Evolutionary conservation across 1,140 invertebrate genomes (phyloP), one percentile per base, ranked within the genome.

Genomic region (Lethrus apterus): DNA sequence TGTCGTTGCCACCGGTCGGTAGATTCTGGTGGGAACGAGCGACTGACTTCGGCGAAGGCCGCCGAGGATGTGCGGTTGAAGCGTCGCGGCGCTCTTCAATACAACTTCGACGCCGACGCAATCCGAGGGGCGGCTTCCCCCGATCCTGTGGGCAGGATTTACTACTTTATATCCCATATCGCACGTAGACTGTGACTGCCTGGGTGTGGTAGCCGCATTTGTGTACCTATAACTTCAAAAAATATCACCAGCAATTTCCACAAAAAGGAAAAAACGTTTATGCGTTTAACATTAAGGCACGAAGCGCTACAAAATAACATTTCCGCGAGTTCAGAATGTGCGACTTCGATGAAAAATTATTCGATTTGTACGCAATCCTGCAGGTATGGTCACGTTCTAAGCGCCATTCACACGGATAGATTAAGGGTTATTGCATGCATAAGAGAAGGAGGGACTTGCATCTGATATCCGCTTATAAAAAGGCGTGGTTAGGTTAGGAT

Each of bases 111-210:
- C 62, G 62, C 58, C 60, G 59, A 62, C 60, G 62, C 61, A 63
- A 44, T 56, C 33, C 38, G 49, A 48, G 50, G 61, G 55, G 59
- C 56, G 58, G 58, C 58, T 53, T 60, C 55, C 54, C 56, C 42
- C 49, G 44, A 51, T 53, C 33, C 55, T 58, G 63, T 64, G 64
- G 64, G 64, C 61, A 59, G 64, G 64, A 66, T 65, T 63, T 62
- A 50, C 44, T 50, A 30, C 52, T 63, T 58, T 61, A 61, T 65
- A 54, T 58, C 51, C 58, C 53, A 50, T 57, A 56, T 49, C 40
- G 50, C 46, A 50, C 44, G 50, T 19, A 50, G 52, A 60, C 51
- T 56, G 55, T 55, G 55, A 60, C 48, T 50, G 49, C 48, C 57
- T 56, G 63, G 63, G 63, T 63, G 63, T 65, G 63, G 63, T 64